Percentiles rank a stretch among this genome's conserved stretches.
These are phyloP conservation scores for Drosophila repletoides DNA, from an alignment of 1,140 invertebrate genomes.

Conservation along the genomic window DNA sequence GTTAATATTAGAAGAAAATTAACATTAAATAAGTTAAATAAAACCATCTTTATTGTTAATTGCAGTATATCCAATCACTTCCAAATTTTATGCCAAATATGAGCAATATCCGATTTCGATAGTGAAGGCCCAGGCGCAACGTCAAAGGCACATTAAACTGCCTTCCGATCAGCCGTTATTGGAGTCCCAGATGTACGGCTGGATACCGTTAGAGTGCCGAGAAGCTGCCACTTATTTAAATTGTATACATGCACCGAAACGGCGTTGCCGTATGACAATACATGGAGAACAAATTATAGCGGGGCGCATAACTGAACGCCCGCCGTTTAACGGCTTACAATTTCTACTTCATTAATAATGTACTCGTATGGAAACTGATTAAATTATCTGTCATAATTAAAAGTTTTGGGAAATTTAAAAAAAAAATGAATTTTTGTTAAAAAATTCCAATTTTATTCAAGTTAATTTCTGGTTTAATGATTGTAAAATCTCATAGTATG, in stretches of 20 bases:
- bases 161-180: constrained; percentile 37
- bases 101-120: constrained; percentile 32
- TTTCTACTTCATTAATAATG: constrained; percentile 61
- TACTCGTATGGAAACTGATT: too few species aligned
- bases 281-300: constrained; percentile 64
- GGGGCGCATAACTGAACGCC: constrained; percentile 67
- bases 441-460: too few species aligned
- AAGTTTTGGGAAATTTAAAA: too few species aligned
- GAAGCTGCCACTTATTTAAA: constrained; percentile 49
- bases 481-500: too few species aligned
- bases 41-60: not conserved
- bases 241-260: constrained; percentile 67
- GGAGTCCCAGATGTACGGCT: constrained; percentile 70
- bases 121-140: constrained; percentile 25
- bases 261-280: constrained; percentile 67
- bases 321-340: constrained; percentile 65
- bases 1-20: too few species aligned
- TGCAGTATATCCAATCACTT: constrained; percentile 61
- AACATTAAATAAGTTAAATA: too few species aligned
- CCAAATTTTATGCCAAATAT: constrained; percentile 66
- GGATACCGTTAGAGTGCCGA: constrained; percentile 52
- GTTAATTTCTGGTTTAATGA: too few species aligned
- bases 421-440: too few species aligned
- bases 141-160: constrained; percentile 8
- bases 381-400: too few species aligned